phyloP scores from a whole-genome alignment of 2,113 vertebrate genomes.

The Rutilus rutilus region DNA sequence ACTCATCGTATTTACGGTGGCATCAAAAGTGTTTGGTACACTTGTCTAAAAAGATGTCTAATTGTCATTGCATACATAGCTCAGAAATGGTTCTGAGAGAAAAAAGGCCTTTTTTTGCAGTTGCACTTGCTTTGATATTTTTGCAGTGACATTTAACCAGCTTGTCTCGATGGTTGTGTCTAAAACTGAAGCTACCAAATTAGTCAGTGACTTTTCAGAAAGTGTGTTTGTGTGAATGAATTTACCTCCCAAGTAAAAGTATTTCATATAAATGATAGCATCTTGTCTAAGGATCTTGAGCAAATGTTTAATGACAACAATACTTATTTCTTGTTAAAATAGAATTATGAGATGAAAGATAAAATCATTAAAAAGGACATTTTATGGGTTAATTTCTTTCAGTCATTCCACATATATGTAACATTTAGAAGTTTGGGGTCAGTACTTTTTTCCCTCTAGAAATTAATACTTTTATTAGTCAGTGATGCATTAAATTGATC shows the following conservation, averaged over 20 bases:
- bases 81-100: not conserved
- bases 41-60: not conserved
- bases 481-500: not conserved
- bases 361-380: not conserved
- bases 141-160: not conserved
- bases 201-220: not conserved
- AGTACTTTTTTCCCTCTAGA: not conserved
- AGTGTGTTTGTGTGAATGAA: conserved; percentile 1
- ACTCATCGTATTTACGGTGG: not conserved
- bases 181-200: not conserved
- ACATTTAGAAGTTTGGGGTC: not conserved
- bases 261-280: not conserved
- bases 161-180: not conserved
- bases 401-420: not conserved
- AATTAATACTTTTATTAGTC: not conserved
- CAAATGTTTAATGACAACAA: too few relatives aligned
- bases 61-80: not conserved
- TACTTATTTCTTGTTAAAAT: too few relatives aligned
- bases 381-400: not conserved
- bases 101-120: not conserved
- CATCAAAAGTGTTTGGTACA: not conserved
- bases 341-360: not conserved
- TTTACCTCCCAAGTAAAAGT: not conserved
- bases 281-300: too few relatives aligned
- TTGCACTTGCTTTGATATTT: not conserved